Evolutionary conservation across 2,797 vertebrate genomes (phyloP).

Genomic region (Vireo griseus): DNA sequence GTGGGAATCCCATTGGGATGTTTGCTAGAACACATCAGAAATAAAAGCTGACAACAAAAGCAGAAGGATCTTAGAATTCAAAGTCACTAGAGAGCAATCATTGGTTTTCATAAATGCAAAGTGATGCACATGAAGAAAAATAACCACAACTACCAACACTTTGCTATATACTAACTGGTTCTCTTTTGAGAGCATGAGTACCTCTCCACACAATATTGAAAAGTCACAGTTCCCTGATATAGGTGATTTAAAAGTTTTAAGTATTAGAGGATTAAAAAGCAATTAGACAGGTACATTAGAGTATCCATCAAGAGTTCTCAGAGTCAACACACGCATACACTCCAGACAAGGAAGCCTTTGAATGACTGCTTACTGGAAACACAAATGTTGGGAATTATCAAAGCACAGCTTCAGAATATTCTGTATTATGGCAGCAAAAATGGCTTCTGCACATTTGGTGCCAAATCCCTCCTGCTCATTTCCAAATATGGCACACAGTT

Average conservation of each 20-base stretch:
- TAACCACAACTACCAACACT: not conserved
- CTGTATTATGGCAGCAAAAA: not conserved
- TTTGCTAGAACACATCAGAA: not conserved
- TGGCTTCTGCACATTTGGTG: not conserved
- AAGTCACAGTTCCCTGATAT: not conserved
- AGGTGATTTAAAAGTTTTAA: not conserved
- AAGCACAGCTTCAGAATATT: not conserved
- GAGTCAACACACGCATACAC: not conserved
- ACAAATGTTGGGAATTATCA: not conserved
- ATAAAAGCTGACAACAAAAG: not conserved
- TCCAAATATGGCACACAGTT: not conserved
- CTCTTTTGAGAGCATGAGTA: not conserved
- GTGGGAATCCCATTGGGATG: rapidly evolving
- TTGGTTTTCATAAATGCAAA: not conserved
- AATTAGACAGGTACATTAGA: not conserved
- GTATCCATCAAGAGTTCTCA: not conserved
- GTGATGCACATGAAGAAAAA: not conserved
- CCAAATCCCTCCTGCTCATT: not conserved
- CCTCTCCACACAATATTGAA: not conserved
- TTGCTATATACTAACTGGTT: not conserved
- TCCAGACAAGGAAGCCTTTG: not conserved
- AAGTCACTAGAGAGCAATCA: not conserved
- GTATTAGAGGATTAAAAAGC: not conserved
- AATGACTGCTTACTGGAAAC: not conserved
- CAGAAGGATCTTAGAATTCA: not conserved